These are phyloP conservation scores for Botia almorhae DNA, from an alignment of 2,797 vertebrate species.

Conservation along the genomic window DNA sequence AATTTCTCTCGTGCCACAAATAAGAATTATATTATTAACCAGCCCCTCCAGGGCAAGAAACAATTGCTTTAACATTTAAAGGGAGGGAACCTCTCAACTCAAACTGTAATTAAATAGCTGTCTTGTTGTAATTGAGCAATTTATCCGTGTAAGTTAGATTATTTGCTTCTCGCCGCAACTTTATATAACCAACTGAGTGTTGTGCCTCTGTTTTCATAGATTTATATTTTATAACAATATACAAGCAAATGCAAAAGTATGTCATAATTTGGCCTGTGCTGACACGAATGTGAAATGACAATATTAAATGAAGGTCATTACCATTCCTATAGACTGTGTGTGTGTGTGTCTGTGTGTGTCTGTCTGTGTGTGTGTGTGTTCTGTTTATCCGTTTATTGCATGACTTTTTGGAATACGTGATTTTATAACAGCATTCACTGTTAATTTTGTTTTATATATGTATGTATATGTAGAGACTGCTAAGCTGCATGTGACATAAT, in stretches of 20 bases:
- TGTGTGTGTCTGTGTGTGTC: background rate
- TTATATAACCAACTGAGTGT: background rate
- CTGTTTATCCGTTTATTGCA: no score
- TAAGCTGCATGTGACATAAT: no score
- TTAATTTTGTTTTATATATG: no score
- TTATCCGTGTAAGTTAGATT: conserved; percentile 42
- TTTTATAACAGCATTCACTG: no score
- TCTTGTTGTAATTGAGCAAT: conserved; percentile 64
- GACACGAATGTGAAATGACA: background rate
- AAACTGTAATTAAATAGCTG: conserved; percentile 39
- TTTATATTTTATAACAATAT: background rate
- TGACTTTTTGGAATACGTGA: no score
- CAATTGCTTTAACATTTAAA: conserved; percentile 34
- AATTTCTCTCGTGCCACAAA: conserved; percentile 20
- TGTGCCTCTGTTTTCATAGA: background rate
- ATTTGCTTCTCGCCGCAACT: conserved; percentile 30
- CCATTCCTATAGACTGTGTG: background rate
- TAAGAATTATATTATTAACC: conserved; percentile 13
- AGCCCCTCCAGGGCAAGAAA: conserved; percentile 25
- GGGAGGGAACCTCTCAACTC: conserved; percentile 14
- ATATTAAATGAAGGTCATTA: conserved; percentile 15
- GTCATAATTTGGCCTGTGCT: conserved; percentile 3
- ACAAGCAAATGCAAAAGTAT: background rate
- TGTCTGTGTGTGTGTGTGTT: background rate
- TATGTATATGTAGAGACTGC: no score